Evolutionary conservation across 2,797 vertebrate species (phyloP), one percentile per base, ranked within the genome.

Genomic region (Mallotus villosus): DNA sequence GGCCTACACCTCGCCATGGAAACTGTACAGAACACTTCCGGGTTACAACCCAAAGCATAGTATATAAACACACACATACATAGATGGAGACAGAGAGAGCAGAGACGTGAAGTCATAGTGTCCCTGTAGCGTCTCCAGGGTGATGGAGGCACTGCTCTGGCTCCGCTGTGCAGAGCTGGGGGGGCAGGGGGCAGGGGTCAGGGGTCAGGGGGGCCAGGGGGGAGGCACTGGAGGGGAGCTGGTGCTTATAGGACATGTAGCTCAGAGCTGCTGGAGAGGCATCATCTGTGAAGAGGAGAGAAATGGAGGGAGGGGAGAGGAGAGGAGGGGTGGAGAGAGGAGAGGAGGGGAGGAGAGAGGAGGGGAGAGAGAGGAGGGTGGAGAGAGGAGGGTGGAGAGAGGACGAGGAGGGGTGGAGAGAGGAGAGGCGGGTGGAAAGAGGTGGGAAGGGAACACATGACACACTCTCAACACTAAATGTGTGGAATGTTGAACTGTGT

Each of bases 141-240:
- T n/a, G 2, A 49, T 49, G 19, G 51, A 55, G 51, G 51, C 51
- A 60, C 24, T 61, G 2, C 25, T 61, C 22, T 25, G 59, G 11
- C 59, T 24, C 9, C 1, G 24, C 25, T 25, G 14, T 61, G 59
- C 59, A 4, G 25, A 61, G 14, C 16, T 63, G 16, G 61, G 27
- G 6, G n/a, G n/a, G n/a, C n/a, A n/a, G n/a, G n/a, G n/a, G 61
- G 34, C 61, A 63, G 51, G 51, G 29, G 51, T 57, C 22, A 61
- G 66, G n/a, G 5, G 49, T 21, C 25, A 12, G 34, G 61, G 58
- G 53, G 62, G 21, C 29, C 58, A 66, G 49, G 67, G 70, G 68
- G 68, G 78, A 82, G 70, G 78, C 78, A 80, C 82, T 77, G 67
- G 34, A 24, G 78, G 71, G 22, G 57, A 64, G 70, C 41, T 2